Evolutionary conservation across 2,797 vertebrate species (phyloP).

Genomic region (Myotis myotis): DNA sequence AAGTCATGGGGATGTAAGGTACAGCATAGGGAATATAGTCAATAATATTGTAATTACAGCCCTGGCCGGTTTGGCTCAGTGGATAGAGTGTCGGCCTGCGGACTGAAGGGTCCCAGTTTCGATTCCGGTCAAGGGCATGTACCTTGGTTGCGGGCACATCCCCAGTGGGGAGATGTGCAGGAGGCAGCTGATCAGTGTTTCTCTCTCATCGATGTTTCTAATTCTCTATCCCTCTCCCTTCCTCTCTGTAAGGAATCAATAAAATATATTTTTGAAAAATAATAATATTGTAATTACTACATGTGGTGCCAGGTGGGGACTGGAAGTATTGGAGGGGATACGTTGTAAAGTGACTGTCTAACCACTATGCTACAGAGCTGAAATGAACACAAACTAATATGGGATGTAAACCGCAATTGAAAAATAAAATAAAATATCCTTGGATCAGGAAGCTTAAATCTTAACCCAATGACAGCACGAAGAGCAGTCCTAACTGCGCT

Average conservation of each 20-base stretch:
- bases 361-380: neutral
- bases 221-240: too few species aligned
- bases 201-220: too few species aligned
- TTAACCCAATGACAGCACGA: neutral
- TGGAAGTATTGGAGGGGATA: neutral
- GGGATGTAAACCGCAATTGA: neutral
- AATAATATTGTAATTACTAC: neutral
- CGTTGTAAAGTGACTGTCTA: neutral
- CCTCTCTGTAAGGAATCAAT: too few species aligned
- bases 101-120: too few species aligned
- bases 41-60: neutral
- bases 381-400: neutral
- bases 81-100: too few species aligned
- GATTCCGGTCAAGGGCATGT: too few species aligned
- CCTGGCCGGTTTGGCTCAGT: too few species aligned
- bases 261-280: too few species aligned
- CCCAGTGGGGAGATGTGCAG: too few species aligned
- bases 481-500: neutral
- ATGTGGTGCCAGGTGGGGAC: neutral
- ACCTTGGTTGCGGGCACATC: too few species aligned
- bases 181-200: too few species aligned
- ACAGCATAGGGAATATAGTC: neutral
- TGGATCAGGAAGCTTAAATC: neutral
- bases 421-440: neutral
- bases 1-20: neutral